phyloP scores from a whole-genome alignment of 2,888 invertebrate species.

The Drosophila multiciliata region DNA sequence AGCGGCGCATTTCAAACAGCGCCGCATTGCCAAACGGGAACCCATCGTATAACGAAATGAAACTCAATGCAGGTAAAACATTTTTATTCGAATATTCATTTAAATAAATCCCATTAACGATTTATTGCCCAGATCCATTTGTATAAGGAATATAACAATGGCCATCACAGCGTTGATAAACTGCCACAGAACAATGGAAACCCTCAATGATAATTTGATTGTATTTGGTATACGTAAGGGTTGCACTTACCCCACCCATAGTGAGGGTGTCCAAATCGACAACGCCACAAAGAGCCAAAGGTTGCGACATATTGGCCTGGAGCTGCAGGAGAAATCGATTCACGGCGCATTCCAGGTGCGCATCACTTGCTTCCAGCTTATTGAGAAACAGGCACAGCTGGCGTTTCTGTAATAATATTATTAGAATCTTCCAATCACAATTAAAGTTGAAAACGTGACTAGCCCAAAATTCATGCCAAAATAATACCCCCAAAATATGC shows the following conservation, averaged over 20 bases:
- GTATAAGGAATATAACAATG: conserved; percentile 81
- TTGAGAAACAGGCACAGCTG: conserved; percentile 67
- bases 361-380: conserved; percentile 53
- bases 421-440: background rate
- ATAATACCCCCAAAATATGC: background rate
- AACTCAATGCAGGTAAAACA: background rate
- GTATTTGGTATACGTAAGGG: background rate
- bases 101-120: conserved; percentile 53
- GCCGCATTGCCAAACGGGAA: conserved; percentile 6
- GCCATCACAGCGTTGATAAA: conserved; percentile 71
- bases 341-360: conserved; percentile 63
- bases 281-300: conserved; percentile 70
- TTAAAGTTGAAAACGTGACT: background rate
- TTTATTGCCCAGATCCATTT: conserved; percentile 79
- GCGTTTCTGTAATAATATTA: conserved; percentile 67
- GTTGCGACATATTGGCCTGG: conserved; percentile 40
- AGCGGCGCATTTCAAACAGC: conserved; percentile 3
- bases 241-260: conserved; percentile 74
- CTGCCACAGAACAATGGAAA: conserved; percentile 54
- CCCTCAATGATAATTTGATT: conserved; percentile 3
- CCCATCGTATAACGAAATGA: conserved; percentile 21
- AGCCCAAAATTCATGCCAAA: background rate
- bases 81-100: conserved; percentile 33
- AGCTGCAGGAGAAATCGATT: conserved; percentile 78
- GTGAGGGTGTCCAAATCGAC: conserved; percentile 78